Conservation (phyloP, 2,888 invertebrate genomes). For the Tetramorium bicarinatum region DNA sequence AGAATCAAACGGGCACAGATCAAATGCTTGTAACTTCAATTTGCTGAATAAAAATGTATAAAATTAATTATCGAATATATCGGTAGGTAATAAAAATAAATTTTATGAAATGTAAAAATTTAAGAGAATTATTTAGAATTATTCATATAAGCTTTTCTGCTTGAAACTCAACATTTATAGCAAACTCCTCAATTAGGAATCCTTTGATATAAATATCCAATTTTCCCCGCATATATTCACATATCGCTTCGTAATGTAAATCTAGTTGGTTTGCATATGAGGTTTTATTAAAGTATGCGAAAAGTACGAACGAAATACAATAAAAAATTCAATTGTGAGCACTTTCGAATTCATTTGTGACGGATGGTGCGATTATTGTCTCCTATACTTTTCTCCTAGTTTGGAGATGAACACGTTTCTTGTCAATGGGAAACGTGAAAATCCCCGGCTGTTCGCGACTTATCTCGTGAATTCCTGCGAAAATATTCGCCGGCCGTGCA, state of each 20-base stretch:
- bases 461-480: slow-evolving; percentile 48
- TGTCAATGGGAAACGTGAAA: neutral
- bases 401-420: neutral
- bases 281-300: neutral
- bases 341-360: neutral
- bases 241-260: slow-evolving; percentile 17
- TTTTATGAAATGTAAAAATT: slow-evolving; percentile 5
- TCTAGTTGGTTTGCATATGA: neutral
- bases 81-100: slow-evolving; percentile 8
- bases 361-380: neutral
- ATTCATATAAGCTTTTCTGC: neutral
- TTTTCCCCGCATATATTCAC: neutral
- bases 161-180: neutral
- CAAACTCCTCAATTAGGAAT: neutral
- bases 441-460: slow-evolving; percentile 24
- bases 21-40: slow-evolving; percentile 30
- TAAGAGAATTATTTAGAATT: slow-evolving; percentile 17
- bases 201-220: slow-evolving; percentile 19
- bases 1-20: slow-evolving; percentile 49
- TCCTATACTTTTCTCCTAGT: neutral
- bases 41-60: slow-evolving; percentile 35
- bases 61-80: slow-evolving; percentile 36
- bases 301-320: neutral
- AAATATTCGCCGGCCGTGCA: slow-evolving; percentile 45
- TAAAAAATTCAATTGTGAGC: neutral